Base-by-base conservation (phyloP, 2,113 vertebrate genomes). In the Peromyscus polionotus region DNA sequence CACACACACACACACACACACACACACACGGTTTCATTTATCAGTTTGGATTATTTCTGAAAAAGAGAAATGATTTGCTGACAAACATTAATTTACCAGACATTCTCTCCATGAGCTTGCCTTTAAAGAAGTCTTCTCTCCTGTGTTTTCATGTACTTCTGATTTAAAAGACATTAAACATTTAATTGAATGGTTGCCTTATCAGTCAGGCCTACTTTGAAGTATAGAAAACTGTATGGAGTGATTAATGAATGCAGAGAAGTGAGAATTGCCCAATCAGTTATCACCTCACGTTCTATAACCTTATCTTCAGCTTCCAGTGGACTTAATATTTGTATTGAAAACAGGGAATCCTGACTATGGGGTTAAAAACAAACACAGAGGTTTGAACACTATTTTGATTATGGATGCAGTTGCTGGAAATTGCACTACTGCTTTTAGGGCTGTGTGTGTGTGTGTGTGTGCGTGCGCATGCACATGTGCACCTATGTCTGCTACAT, bases 1-100 rank as follows among this genome's bases (percentile, higher is more conserved):
- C 70, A 22, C 67, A 68, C 36, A n/a, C 36, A 36, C n/a, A n/a
- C 70, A 22, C 67, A 68, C 36, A n/a, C 36, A 36, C n/a, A n/a
- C 63, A 28, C 63, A 65, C 68, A 72, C 36, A n/a, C 3, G 6
- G 84, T 84, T 79, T 39, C 13, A 57, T 86, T 88, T 81, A 70
- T 57, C 51, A 91, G 22, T 76, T 20, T 54, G n/a, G 6, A 51
- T 1, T 77, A 86, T 63, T 48, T 92, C 67, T 70, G 51, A 17
- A 73, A 73, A 83, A 93, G 77, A 86, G 48, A 90, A 77, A 39
- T 77, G 72, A 31, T 93, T 88, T 88, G n/a, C 51, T 65, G 91
- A 90, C 19, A 92, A 20, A 90, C 80, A 90, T 31, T 45, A 92
- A 72, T n/a, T 93, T 90, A 33, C 70, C 36, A 75, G 72, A 94